Conservation (phyloP, 2,797 vertebrate genomes). For the Choloepus didactylus region DNA sequence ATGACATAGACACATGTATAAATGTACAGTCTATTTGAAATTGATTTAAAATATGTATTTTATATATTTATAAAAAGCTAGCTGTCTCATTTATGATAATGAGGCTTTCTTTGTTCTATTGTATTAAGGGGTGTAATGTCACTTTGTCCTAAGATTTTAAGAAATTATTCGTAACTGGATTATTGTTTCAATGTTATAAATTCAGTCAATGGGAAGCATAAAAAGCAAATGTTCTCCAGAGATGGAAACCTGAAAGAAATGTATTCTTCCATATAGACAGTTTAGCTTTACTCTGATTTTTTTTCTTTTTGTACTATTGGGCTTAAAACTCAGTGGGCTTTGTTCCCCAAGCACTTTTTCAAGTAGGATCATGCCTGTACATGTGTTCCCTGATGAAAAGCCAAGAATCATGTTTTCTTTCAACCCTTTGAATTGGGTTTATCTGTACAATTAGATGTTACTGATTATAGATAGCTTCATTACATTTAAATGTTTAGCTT, state of each 20-base stretch:
- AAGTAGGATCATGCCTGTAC: background rate
- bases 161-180: background rate
- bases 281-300: background rate
- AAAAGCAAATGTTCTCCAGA: conserved; percentile 12
- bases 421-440: background rate
- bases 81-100: background rate
- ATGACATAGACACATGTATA: background rate
- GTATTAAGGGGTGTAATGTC: background rate
- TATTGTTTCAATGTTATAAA: background rate
- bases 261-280: background rate
- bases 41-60: conserved; percentile 28
- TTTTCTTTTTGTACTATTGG: background rate
- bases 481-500: background rate
- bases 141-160: conserved; percentile 30
- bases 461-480: background rate
- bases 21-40: conserved; percentile 27
- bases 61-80: background rate
- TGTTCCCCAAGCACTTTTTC: background rate
- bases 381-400: background rate
- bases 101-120: conserved; percentile 22
- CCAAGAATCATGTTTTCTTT: background rate
- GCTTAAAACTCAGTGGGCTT: conserved; percentile 14
- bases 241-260: background rate
- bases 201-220: background rate
- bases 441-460: conserved; percentile 10